phyloP scores from a whole-genome alignment of 2,797 vertebrate species.

The Tokudaia tokunoshimensis region DNA sequence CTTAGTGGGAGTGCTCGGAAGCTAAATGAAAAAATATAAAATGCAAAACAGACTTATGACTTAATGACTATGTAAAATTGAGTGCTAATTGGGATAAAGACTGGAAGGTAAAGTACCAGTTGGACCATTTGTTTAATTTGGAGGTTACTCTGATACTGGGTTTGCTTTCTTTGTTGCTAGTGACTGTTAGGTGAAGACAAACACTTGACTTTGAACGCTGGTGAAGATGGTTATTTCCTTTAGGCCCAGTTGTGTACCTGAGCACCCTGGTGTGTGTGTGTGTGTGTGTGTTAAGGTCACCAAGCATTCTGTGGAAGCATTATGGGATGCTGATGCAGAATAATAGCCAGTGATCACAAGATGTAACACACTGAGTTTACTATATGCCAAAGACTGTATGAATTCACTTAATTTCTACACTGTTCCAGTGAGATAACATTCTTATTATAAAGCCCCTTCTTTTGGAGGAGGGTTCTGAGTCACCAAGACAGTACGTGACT shows the following conservation, averaged over 20 bases:
- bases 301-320: background rate
- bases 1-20: background rate
- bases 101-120: constrained; percentile 47
- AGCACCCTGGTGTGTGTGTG: background rate
- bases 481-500: background rate
- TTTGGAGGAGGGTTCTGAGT: background rate
- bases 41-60: constrained; percentile 11
- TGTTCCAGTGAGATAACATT: background rate
- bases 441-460: background rate
- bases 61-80: constrained; percentile 44
- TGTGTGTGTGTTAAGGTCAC: background rate
- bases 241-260: background rate
- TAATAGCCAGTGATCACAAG: background rate
- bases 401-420: background rate
- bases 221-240: background rate
- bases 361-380: background rate
- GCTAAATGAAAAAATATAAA: background rate
- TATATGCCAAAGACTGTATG: background rate
- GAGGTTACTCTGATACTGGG: constrained; percentile 10
- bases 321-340: background rate
- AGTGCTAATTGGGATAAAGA: constrained; percentile 34
- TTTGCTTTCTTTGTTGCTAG: constrained; percentile 31
- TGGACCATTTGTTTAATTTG: constrained; percentile 48
- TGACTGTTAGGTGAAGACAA: background rate
- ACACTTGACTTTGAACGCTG: background rate